Conservation (phyloP, 2,888 invertebrate species). For the Melanostoma mellinum region DNA sequence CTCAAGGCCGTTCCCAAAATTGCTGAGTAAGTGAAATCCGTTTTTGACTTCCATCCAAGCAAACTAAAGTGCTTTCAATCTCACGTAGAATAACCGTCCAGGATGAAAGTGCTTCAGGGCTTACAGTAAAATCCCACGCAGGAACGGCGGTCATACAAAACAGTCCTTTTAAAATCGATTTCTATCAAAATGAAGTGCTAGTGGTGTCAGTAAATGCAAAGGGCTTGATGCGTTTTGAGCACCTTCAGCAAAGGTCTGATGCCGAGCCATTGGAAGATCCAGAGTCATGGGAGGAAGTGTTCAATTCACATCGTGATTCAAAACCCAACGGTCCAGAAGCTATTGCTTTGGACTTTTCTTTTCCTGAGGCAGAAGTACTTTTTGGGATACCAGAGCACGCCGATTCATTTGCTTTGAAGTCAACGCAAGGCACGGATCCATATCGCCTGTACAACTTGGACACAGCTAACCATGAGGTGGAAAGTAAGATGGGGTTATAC, state of each 20-base stretch:
- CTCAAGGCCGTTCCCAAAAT: constrained; percentile 89
- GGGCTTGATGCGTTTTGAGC: constrained; percentile 96
- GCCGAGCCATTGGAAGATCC: constrained; percentile 84
- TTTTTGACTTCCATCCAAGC: too few species aligned
- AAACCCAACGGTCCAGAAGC: constrained; percentile 98
- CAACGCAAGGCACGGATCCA: constrained; percentile 93
- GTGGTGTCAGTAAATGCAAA: constrained; percentile 92
- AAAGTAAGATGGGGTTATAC: constrained; percentile 97
- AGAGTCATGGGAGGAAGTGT: constrained; percentile 96
- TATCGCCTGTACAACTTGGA: constrained; percentile 98
- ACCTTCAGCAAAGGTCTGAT: constrained; percentile 87
- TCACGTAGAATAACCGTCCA: constrained; percentile 82
- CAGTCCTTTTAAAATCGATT: constrained; percentile 93
- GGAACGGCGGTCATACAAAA: constrained; percentile 87
- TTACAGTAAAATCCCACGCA: constrained; percentile 84
- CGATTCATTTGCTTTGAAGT: constrained; percentile 92
- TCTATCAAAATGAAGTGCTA: constrained; percentile 87
- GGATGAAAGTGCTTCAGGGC: constrained; percentile 83
- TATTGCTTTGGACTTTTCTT: constrained; percentile 95
- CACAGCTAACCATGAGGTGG: constrained; percentile 98
- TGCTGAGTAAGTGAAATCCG: constrained; percentile 83
- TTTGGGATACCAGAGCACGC: constrained; percentile 99
- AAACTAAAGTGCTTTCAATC: neutral
- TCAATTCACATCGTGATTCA: constrained; percentile 95
- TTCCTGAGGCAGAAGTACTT: constrained; percentile 94